These are phyloP conservation scores for Palythoa grandiflora DNA, from an alignment of 92 coral and sea anemone species.

Conservation along the genomic window DNA sequence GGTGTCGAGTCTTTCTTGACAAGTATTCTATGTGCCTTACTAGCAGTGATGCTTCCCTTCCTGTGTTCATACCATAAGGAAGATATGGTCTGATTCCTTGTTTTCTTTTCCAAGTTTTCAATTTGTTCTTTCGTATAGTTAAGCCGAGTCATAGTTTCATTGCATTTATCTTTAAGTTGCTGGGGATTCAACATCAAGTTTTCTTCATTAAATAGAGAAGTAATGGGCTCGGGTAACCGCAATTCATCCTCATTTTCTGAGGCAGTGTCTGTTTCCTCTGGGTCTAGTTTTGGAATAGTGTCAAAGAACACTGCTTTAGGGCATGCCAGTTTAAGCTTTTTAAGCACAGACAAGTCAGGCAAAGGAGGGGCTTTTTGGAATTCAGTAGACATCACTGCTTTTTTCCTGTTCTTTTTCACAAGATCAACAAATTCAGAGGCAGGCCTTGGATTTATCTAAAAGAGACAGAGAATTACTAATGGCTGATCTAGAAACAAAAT, in stretches of 20 bases:
- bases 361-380: conserved; percentile 25
- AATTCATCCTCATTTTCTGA: conserved; percentile 48
- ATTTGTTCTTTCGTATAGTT: conserved; percentile 13
- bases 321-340: conserved; percentile 33
- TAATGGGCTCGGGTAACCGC: background rate
- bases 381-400: background rate
- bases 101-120: conserved; percentile 14
- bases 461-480: conserved; percentile 1
- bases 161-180: conserved; percentile 30
- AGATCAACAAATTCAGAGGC: conserved; percentile 41
- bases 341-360: conserved; percentile 20
- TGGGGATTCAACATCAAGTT: background rate
- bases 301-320: conserved; percentile 47
- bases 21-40: conserved; percentile 41
- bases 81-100: conserved; percentile 40
- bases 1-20: conserved; percentile 27
- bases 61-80: conserved; percentile 52
- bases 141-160: background rate
- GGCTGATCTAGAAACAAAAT: conserved; percentile 6
- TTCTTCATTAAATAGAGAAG: background rate
- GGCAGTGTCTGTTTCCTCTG: conserved; percentile 57
- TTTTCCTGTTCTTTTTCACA: conserved; percentile 35
- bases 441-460: conserved; percentile 47
- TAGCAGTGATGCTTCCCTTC: conserved; percentile 50
- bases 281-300: conserved; percentile 49